Base-by-base conservation (phyloP, 1,140 invertebrate genomes). In the Drosophila oshimai region DNA sequence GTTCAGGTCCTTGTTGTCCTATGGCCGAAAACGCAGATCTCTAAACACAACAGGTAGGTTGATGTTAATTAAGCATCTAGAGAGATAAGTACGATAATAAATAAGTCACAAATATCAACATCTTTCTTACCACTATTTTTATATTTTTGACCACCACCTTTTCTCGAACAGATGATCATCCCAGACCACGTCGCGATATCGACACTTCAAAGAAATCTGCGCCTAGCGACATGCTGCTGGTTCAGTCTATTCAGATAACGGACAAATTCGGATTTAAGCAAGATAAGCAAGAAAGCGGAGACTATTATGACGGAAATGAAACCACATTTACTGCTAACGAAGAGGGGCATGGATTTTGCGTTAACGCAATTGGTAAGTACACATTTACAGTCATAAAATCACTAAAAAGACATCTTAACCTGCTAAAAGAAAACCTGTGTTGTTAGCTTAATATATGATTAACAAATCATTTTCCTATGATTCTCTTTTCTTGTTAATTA, bases 161-260 rank as follows among this genome's bases (percentile, higher is more conserved):
- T n/a, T 18, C 4, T 2, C 22, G 6, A 2, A 18, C 1, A 68
- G 60, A 47, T 22, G 20, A 67, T 58, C 44, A 50, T 6, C 18
- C 54, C 6, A 49, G 61, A 9, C 31, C 44, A 7, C 54, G 67
- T 26, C 68, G 68, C 3, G 68, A 71, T n/a, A 54, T 79, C 2
- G 71, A 55, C 10, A 28, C 54, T 18, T 31, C 72, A 26, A 42
- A 49, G 7, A 80, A 75, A 6, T 33, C 72, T 10, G 31, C 61
- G 6, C 49, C 78, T 15, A 96, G 97, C 70, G 95, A 97, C 80
- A 93, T 98, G 80, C 93, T 98, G 2, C 92, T 98, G 6, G 96
- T 97, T 1, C 95, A 98, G 86, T 95, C 96, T 6, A 98, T 98
- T 74, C 96, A 97, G 89, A 98, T 98, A 71, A 97, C 95, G 2